These are phyloP conservation scores for Rugalucina vietnamica DNA, from an alignment of 2,888 invertebrate genomes.

Conservation along the genomic window DNA sequence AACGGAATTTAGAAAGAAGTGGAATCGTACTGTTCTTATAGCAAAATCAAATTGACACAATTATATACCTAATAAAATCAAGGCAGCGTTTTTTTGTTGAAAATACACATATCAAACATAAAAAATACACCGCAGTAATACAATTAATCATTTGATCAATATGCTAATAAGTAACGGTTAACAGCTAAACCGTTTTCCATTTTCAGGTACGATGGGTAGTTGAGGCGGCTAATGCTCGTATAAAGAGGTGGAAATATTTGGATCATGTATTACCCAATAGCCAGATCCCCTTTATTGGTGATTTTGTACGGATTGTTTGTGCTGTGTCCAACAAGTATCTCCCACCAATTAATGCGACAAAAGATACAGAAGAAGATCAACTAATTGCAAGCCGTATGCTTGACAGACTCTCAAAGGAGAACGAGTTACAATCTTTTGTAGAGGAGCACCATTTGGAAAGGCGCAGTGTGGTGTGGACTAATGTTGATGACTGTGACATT, in stretches of 20 bases:
- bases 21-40: too few relatives aligned
- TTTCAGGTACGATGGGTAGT: background rate
- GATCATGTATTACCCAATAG: background rate
- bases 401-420: background rate
- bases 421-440: slow-evolving; percentile 14
- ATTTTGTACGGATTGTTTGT: background rate
- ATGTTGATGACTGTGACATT: background rate
- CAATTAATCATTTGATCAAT: too few relatives aligned
- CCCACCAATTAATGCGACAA: background rate
- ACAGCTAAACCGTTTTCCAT: too few relatives aligned
- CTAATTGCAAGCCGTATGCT: slow-evolving; percentile 7
- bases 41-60: too few relatives aligned
- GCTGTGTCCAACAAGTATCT: background rate
- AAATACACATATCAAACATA: too few relatives aligned
- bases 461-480: background rate
- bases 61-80: too few relatives aligned
- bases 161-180: too few relatives aligned
- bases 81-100: too few relatives aligned
- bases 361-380: slow-evolving; percentile 1
- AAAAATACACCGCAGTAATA: too few relatives aligned
- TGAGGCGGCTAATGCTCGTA: background rate
- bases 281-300: background rate
- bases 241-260: background rate
- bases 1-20: too few relatives aligned
- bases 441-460: slow-evolving; percentile 19